Evolutionary conservation across 2,113 vertebrate species (phyloP).

Genomic region (Microcebus griseorufus): DNA sequence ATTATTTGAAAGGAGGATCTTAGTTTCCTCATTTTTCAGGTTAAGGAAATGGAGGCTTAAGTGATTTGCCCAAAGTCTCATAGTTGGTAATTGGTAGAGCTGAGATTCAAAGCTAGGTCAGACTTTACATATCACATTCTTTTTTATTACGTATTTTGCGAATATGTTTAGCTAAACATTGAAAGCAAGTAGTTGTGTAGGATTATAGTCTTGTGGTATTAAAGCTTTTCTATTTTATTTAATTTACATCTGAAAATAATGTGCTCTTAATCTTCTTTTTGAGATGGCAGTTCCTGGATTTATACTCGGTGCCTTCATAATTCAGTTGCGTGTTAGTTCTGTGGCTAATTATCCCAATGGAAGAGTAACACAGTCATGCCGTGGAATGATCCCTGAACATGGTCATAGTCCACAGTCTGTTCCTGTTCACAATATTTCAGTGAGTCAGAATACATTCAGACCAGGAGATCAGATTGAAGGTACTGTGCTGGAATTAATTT

Average conservation of each 20-base stretch:
- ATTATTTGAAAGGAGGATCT: background rate
- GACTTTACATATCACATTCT: background rate
- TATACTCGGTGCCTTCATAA: slow-evolving; percentile 50
- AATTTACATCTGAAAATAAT: background rate
- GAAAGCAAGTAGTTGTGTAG: background rate
- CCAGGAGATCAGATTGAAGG: slow-evolving; percentile 89
- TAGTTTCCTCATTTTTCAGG: background rate
- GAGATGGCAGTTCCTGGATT: slow-evolving; percentile 80
- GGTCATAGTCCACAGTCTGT: slow-evolving; percentile 68
- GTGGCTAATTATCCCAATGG: slow-evolving; percentile 85
- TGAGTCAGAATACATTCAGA: slow-evolving; percentile 84
- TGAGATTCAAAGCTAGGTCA: background rate
- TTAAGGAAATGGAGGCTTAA: background rate
- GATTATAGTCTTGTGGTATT: background rate
- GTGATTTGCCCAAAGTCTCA: background rate
- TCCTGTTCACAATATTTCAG: slow-evolving; percentile 82
- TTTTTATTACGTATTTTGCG: background rate
- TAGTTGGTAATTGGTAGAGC: background rate
- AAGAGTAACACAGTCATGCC: slow-evolving; percentile 85
- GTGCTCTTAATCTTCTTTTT: slow-evolving; percentile 28
- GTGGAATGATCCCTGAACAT: slow-evolving; percentile 88
- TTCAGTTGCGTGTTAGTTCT: slow-evolving; percentile 34
- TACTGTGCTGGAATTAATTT: slow-evolving; percentile 61
- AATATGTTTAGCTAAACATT: background rate
- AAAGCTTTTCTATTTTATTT: background rate